Evolutionary conservation across 2,797 vertebrate genomes (phyloP).

Genomic region (Squalus acanthias): DNA sequence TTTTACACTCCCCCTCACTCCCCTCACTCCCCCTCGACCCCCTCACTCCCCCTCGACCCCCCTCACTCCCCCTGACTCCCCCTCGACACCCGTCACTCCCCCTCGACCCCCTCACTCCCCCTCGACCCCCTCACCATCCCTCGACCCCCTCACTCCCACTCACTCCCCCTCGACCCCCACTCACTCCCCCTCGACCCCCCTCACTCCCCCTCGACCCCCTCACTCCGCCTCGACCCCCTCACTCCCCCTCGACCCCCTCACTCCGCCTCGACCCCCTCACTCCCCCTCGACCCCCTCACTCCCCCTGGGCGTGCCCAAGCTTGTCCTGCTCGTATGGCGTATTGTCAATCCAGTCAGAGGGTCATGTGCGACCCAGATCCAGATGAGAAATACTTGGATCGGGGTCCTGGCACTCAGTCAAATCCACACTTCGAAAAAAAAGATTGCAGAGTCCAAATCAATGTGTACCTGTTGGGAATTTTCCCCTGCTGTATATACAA

Average conservation of each 20-base stretch:
- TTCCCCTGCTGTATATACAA: slow-evolving; percentile 49
- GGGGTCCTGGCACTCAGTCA: slow-evolving; percentile 63
- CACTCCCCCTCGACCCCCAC: not conserved
- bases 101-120: not conserved
- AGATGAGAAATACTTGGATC: slow-evolving; percentile 70
- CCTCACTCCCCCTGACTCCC: not conserved
- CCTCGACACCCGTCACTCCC: not conserved
- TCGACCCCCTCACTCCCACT: not conserved
- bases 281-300: not conserved
- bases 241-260: too few relatives aligned
- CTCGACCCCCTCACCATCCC: not conserved
- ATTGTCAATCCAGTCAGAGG: slow-evolving; percentile 65
- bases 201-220: not conserved
- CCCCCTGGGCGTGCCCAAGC: slow-evolving; percentile 8
- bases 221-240: not conserved
- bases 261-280: too few relatives aligned
- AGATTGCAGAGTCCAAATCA: slow-evolving; percentile 55
- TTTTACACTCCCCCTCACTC: not conserved
- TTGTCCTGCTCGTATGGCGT: slow-evolving; percentile 45
- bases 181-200: not conserved
- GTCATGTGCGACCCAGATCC: slow-evolving; percentile 67
- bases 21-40: too few relatives aligned
- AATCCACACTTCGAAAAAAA: slow-evolving; percentile 64
- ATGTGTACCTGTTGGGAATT: slow-evolving; percentile 54
- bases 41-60: not conserved